Evolutionary conservation across 2,113 vertebrate species (phyloP).

Genomic region (Aviceda subcristata): DNA sequence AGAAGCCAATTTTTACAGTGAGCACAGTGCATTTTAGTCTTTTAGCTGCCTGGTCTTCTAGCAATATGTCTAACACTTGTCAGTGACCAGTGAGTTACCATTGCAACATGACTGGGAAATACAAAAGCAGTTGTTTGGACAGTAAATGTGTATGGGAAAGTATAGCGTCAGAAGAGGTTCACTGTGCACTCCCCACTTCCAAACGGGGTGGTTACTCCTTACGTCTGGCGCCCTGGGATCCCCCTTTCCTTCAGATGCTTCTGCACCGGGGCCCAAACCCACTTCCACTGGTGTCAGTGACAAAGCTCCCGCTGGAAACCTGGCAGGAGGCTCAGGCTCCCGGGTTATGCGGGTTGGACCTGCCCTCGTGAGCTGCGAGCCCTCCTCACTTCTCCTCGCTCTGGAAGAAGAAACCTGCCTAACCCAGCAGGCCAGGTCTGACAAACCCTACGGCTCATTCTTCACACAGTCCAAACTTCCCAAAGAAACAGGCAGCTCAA

Average conservation of each 20-base stretch:
- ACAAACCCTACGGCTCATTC: not conserved
- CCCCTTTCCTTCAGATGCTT: not conserved
- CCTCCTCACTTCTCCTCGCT: not conserved
- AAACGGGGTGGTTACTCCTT: not conserved
- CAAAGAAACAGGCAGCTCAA: not conserved
- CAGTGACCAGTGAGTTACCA: slow-evolving; percentile 10
- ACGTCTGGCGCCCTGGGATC: not conserved
- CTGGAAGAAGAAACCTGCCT: not conserved
- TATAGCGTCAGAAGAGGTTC: not conserved
- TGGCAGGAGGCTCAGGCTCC: not conserved
- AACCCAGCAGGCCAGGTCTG: not conserved
- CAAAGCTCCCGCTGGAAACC: not conserved
- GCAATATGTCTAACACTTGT: not conserved
- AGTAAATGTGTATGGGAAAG: not conserved
- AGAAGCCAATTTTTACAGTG: slow-evolving; percentile 72
- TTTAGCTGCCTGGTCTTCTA: slow-evolving; percentile 73
- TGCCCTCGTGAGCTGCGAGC: rapidly evolving
- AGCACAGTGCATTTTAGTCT: slow-evolving; percentile 52
- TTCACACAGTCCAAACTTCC: not conserved
- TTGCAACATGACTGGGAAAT: not conserved
- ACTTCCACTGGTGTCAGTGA: not conserved
- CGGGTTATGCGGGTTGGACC: rapidly evolving
- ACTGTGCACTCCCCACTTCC: not conserved
- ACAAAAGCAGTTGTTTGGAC: not conserved
- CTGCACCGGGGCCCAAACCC: not conserved